Conservation (phyloP, 2,888 invertebrate genomes). For the Agrochola lychnidis region DNA sequence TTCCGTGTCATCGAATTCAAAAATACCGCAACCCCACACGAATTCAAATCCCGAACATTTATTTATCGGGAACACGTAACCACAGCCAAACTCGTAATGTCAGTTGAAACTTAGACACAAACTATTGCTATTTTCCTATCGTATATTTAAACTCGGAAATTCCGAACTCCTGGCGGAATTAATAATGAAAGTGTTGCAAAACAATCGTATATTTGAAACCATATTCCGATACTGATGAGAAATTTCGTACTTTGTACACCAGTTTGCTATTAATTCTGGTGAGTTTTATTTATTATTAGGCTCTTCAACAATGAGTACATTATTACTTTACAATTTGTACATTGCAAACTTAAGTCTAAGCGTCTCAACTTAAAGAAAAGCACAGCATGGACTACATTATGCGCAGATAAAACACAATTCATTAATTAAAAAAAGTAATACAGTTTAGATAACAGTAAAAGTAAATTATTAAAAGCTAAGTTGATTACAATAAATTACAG, state of each 20-base stretch:
- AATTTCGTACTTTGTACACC: slow-evolving; percentile 50
- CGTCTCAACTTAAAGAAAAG: no score
- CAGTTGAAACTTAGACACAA: slow-evolving; percentile 53
- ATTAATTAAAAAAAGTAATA: no score
- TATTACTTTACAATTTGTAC: no score
- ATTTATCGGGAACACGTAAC: slow-evolving; percentile 49
- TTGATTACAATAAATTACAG: no score
- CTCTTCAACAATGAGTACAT: no score
- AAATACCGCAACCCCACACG: neutral
- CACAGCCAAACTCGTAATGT: slow-evolving; percentile 42
- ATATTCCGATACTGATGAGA: slow-evolving; percentile 63
- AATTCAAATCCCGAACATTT: slow-evolving; percentile 26
- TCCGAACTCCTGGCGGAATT: slow-evolving; percentile 53
- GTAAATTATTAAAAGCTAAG: no score
- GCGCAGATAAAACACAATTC: no score
- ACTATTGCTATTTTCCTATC: slow-evolving; percentile 60
- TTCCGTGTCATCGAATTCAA: neutral
- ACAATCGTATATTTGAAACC: slow-evolving; percentile 59
- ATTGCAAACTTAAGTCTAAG: no score
- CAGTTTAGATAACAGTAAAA: no score
- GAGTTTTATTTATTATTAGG: neutral
- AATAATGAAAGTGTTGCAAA: slow-evolving; percentile 60
- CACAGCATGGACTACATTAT: no score
- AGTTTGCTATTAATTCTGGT: slow-evolving; percentile 45
- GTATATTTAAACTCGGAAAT: slow-evolving; percentile 57